A percentile compares a stretch with the other conserved stretches of the same genome.
Conservation (phyloP, 2,113 vertebrate genomes). For the Mixornis gularis region DNA sequence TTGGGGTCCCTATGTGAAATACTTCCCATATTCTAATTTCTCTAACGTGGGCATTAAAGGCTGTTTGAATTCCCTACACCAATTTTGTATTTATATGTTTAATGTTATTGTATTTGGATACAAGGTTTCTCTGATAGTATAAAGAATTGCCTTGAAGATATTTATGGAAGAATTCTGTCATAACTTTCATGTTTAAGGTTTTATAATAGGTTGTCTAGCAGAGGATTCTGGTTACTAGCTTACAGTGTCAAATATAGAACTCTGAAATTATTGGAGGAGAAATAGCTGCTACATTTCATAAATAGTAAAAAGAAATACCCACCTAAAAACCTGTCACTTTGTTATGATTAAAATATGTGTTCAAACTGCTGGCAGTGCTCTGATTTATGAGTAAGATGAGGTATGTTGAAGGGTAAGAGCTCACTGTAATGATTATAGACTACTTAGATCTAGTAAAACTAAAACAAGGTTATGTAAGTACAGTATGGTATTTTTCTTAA, state of each 20-base stretch:
- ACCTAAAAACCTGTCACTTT: background rate
- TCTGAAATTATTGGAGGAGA: background rate
- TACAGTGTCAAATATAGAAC: background rate
- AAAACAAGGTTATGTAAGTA: background rate
- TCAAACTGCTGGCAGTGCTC: background rate
- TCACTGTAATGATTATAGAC: background rate
- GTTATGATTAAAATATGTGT: background rate
- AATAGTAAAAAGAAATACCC: background rate
- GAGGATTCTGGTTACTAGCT: background rate
- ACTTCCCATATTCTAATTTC: background rate
- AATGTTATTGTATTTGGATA: background rate
- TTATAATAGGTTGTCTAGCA: background rate
- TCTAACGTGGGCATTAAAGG: background rate
- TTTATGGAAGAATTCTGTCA: background rate
- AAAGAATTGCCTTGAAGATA: background rate
- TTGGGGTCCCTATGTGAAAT: background rate
- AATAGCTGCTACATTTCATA: background rate
- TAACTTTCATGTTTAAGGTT: background rate
- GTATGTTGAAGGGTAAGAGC: background rate
- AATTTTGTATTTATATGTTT: background rate
- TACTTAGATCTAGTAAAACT: background rate
- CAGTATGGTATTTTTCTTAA: constrained; percentile 74
- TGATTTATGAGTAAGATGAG: background rate
- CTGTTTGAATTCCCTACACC: background rate
- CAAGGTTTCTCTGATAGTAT: background rate